Evolutionary conservation across 2,113 vertebrate species (phyloP).

Genomic region (Neoarius graeffei): DNA sequence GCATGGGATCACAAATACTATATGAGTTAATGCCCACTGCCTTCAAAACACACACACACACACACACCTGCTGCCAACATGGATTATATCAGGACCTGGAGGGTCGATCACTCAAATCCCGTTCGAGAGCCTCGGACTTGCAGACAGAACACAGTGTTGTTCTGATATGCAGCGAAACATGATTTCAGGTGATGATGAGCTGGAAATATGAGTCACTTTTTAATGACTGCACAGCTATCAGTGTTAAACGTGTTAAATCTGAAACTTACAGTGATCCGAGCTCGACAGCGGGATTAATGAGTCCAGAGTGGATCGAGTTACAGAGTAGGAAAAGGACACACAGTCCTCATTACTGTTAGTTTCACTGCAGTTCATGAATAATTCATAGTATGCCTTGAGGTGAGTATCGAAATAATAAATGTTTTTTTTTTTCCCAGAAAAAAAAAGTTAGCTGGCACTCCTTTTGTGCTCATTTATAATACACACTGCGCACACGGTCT

Average conservation of each 20-base stretch:
- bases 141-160: background rate
- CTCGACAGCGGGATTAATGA: background rate
- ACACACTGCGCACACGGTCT: background rate
- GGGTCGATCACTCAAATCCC: background rate
- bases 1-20: constrained; percentile 26
- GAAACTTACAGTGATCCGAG: background rate
- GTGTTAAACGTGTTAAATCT: background rate
- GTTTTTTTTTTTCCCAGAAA: too few relatives aligned
- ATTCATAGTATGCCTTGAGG: background rate
- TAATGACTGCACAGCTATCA: background rate
- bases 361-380: background rate
- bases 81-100: background rate
- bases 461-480: background rate
- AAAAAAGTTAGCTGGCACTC: background rate
- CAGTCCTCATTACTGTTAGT: background rate
- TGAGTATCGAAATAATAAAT: background rate
- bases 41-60: background rate
- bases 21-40: constrained; percentile 14
- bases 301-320: background rate
- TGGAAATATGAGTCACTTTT: background rate
- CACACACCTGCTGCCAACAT: constrained; percentile 42
- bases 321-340: background rate
- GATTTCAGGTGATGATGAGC: background rate
- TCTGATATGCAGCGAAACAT: background rate
- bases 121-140: background rate